Evolutionary conservation across 2,113 vertebrate species (phyloP), one percentile per base, ranked within the genome.

Genomic region (Thalassoma bifasciatum): DNA sequence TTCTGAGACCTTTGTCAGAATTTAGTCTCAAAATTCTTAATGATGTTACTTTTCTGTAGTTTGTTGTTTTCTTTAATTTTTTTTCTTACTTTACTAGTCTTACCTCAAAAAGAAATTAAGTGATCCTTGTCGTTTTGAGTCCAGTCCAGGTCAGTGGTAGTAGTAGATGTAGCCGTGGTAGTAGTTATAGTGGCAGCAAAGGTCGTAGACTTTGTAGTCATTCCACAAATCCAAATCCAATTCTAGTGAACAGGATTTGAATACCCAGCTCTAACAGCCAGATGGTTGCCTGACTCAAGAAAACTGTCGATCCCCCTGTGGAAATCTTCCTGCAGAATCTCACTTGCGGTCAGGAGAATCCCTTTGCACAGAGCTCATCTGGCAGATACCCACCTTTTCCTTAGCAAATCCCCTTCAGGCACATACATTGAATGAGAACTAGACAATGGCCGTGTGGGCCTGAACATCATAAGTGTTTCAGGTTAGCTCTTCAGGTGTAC

Each of bases 391-490:
- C 5, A 10, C 17, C 44, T 46, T 46, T 17, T 17, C 19, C 17
- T 17, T 17, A 7, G 21, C 51, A 16, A 19, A 17, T 36, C 49
- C 0, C 23, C 17, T 7, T 52, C 23, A 10, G 3, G 46, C 63
- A 50, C 67, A 17, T n/a, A n/a, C 5, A 22, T 38, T 66, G 66
- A 59, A 69, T 62, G 21, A 57, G 30, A 83, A 62, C 44, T 34
- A 17, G 13, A 57, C 57, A 37, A 34, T 10, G 11, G 5, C 30
- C n/a, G n/a, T 7, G 5, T 9, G 44, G 26, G 30, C 47, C 21
- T 36, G 16, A 47, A 16, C 51, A 17, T 30, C 36, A 50, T 40
- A 10, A 30, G 4, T 12, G 14, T 24, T 42, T 51, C 19, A 30
- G 19, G 12, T 62, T 40, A 6, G 24, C 16, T 40, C 54, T 63